Base-by-base conservation (phyloP, 2,888 invertebrate genomes). In the Eulithis prunata region DNA sequence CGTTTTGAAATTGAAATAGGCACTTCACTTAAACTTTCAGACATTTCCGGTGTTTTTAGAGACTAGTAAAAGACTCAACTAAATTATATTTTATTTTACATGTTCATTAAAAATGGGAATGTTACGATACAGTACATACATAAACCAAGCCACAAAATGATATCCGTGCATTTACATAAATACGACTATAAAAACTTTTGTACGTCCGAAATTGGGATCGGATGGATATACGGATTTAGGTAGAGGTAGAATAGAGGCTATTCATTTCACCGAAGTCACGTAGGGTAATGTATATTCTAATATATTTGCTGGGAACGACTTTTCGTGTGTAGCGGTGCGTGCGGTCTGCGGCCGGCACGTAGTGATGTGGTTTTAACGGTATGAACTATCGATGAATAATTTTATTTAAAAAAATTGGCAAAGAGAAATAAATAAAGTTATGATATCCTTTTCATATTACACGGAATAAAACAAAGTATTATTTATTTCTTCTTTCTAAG, bases 271-370 rank as follows among this genome's bases (percentile, higher is more conserved):
- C 75, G 77, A 81, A 91, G 91, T 88, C 92, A 88, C 90, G 89
- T 88, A 88, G 88, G 87, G 90, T 92, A 92, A 93, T 93, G 91
- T 91, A 92, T 92, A 93, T 93, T 93, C 92, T 92, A 93, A 93
- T 92, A 93, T 92, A 93, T 93, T 93, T 93, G 90, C 89, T 79
- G 83, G 87, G 87, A 89, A 85, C 85, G 91, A 93, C 93, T 92
- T 92, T 91, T 91, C 91, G 91, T 92, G 91, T 82, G 83, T 85
- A 91, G 81, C 91, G 90, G 91, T 79, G 92, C 93, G 89, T 91
- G 87, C 84, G 88, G 88, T 85, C 88, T 90, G 91, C 89, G 91
- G 91, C 86, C 85, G 74, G 71, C 64, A 71, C 63, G 11, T 85
- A 85, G 84, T 69, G 84, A 72, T 73, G 87, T 57, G 66, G 54